Conservation (phyloP, 2,113 vertebrate species). For the Mesembrinibis cayennensis region DNA sequence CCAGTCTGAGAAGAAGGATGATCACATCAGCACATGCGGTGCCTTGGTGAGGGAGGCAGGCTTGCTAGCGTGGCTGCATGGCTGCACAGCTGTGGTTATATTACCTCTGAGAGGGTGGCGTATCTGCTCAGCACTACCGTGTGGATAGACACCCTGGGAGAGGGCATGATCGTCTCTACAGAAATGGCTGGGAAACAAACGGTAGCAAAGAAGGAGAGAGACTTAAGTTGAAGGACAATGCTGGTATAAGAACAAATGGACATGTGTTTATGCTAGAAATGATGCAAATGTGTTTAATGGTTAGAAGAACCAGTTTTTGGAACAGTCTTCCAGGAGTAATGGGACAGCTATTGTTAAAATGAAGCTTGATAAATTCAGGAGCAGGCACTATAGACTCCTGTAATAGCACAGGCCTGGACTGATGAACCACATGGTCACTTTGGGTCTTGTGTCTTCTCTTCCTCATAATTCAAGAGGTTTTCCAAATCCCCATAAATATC, state of each 20-base stretch:
- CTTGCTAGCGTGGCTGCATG: background rate
- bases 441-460: background rate
- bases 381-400: background rate
- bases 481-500: background rate
- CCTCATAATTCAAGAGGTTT: background rate
- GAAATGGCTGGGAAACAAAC: background rate
- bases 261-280: background rate
- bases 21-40: background rate
- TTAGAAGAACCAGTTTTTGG: background rate
- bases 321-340: background rate
- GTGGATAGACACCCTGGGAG: background rate
- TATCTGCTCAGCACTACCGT: background rate
- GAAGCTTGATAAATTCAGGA: background rate
- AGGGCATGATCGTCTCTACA: rapidly evolving
- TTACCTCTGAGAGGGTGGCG: background rate
- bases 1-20: background rate
- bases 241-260: background rate
- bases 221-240: background rate
- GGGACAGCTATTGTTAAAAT: background rate
- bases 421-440: background rate
- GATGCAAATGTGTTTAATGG: background rate
- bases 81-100: background rate
- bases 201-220: background rate
- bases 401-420: background rate
- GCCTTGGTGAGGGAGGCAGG: background rate